Evolutionary conservation across 2,113 vertebrate species (phyloP).

Genomic region (Chlamydotis undulata): DNA sequence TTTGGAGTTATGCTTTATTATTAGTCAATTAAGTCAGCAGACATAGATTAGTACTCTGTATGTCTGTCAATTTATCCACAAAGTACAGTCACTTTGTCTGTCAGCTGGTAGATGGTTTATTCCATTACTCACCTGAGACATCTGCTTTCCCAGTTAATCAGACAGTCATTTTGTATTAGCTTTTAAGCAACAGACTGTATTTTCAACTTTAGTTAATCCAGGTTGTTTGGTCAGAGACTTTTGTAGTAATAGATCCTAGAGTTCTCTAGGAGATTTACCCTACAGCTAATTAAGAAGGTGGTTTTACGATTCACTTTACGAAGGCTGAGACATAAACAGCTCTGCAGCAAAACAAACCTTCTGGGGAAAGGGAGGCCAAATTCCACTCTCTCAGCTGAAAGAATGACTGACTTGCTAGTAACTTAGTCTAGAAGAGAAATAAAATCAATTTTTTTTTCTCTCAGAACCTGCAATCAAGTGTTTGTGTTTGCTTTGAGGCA

Average conservation of each 20-base stretch:
- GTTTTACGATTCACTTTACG: neutral
- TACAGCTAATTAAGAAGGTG: neutral
- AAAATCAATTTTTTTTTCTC: neutral
- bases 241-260: neutral
- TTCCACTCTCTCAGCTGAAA: neutral
- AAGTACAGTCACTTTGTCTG: neutral
- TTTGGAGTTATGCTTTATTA: neutral
- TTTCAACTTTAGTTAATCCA: neutral
- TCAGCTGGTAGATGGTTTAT: conserved; percentile 9
- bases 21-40: neutral
- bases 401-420: neutral
- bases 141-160: conserved; percentile 5
- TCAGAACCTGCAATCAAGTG: neutral
- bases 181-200: neutral
- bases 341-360: neutral
- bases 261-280: neutral
- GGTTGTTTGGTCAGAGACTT: neutral
- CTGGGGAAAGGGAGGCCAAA: neutral
- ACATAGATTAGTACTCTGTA: neutral
- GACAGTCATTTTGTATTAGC: neutral
- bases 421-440: neutral
- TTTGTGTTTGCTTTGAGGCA: neutral
- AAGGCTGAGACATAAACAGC: neutral
- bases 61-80: neutral
- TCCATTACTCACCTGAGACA: conserved; percentile 21